Base-by-base conservation (phyloP, 2,888 invertebrate species). In the Pristionchus exspectatus region DNA sequence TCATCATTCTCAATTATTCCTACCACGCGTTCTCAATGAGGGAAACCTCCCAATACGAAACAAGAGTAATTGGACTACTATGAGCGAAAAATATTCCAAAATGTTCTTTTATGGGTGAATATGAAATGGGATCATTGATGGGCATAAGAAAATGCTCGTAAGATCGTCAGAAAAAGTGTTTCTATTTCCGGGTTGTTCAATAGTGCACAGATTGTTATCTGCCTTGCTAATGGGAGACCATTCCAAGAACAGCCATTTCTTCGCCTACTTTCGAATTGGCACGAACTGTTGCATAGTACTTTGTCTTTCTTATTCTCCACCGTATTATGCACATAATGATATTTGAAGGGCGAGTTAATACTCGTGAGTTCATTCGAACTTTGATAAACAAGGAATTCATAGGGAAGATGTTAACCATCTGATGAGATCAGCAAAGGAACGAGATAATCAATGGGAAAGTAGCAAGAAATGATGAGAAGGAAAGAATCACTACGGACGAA, bases 311-410 rank as follows among this genome's bases (percentile, higher is more conserved):
- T 38, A 14, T 69, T 33, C 18, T 30, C 27, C 33, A 74, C 38
- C 21, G 74, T 72, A 27, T n/a, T 33, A 72, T 38, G 74, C 21
- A 24, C 21, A 38, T 38, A 81, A 50, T 21, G 50, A 81, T n/a
- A 54, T 81, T 81, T 30, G 33, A 81, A 9, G 74, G 21, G 38
- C 50, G 50, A 44, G 81, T 81, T 81, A 10, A 81, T 81, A 81
- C 81, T 81, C 81, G 81, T 81, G 81, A 81, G 50, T 81, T 81
- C 81, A 81, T 81, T 81, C 81, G 81, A 81, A 81, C 50, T 21
- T 44, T 38, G 38, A 74, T 54, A 81, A 81, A 54, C 12, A 81
- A 54, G 50, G 81, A 81, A 81, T 50, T 12, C 50, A 63, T 63
- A n/a, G 12, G n/a, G 7, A 38, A 44, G 14, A 81, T 81, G 50